Conservation (phyloP, 2,888 invertebrate genomes). For the Tromatobia lineatoria region DNA sequence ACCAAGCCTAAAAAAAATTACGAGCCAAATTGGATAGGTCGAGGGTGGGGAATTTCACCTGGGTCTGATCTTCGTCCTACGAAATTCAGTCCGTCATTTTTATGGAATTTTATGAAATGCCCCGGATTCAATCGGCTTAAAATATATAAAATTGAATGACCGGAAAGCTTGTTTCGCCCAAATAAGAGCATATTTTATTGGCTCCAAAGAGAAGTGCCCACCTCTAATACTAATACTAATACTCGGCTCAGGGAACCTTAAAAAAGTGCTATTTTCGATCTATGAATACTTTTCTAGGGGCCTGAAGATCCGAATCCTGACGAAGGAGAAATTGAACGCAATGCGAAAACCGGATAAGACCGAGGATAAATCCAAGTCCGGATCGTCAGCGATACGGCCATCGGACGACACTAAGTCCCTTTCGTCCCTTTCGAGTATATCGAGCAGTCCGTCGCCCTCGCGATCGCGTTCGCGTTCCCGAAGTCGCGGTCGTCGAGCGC, state of each 20-base stretch:
- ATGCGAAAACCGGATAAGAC: slow-evolving; percentile 75
- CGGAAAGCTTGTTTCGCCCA: not conserved
- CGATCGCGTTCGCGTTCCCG: slow-evolving; percentile 82
- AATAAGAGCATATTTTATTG: too few relatives aligned
- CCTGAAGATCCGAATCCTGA: slow-evolving; percentile 83
- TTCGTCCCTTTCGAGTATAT: slow-evolving; percentile 87
- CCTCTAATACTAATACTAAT: not conserved
- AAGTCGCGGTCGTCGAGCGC: slow-evolving; percentile 61
- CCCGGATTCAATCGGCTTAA: too few relatives aligned
- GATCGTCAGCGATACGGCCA: slow-evolving; percentile 71
- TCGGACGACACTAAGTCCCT: slow-evolving; percentile 85
- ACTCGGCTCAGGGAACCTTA: not conserved
- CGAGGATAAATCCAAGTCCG: slow-evolving; percentile 76
- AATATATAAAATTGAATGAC: not conserved
- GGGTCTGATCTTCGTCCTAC: too few relatives aligned
- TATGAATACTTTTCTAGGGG: slow-evolving; percentile 73
- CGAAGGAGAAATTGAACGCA: slow-evolving; percentile 81
- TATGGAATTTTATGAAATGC: too few relatives aligned
- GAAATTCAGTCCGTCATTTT: too few relatives aligned
- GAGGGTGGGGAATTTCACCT: too few relatives aligned
- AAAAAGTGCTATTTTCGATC: not conserved
- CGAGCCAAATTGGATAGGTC: too few relatives aligned
- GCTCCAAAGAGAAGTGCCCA: not conserved
- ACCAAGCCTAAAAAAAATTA: too few relatives aligned
- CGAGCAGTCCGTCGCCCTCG: slow-evolving; percentile 85